phyloP scores from a whole-genome alignment of 2,797 vertebrate species.

The Coregonus suidteri region DNA sequence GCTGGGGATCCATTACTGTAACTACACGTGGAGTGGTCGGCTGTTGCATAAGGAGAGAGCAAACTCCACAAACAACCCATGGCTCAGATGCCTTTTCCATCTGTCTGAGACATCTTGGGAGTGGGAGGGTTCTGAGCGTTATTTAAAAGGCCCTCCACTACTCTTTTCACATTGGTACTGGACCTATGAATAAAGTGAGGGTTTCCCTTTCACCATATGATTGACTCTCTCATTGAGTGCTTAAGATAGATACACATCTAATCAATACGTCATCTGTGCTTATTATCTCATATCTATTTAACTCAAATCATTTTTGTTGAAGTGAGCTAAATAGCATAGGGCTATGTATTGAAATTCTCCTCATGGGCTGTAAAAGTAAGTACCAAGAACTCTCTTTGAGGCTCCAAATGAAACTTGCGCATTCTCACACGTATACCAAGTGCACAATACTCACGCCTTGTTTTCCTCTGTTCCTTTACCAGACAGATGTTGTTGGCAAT shows the following conservation, averaged over 20 bases:
- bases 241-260: neutral
- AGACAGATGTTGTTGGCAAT: conserved; percentile 26
- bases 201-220: neutral
- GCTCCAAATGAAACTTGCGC: neutral
- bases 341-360: neutral
- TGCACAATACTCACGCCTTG: conserved; percentile 10
- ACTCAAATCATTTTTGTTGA: neutral
- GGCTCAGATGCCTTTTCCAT: conserved; percentile 28
- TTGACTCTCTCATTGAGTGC: neutral
- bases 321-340: neutral
- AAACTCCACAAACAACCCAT: conserved; percentile 13
- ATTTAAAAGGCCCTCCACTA: conserved; percentile 6
- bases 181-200: conserved; percentile 20
- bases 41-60: conserved; percentile 9
- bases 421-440: neutral
- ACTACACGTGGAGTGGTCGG: conserved; percentile 4
- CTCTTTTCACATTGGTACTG: conserved; percentile 8
- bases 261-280: neutral
- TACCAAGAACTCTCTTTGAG: neutral
- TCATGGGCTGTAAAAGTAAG: neutral
- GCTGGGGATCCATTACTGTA: conserved; percentile 7
- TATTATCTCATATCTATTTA: neutral
- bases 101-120: conserved; percentile 18
- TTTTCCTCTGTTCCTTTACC: neutral
- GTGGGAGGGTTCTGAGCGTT: conserved; percentile 14